Evolutionary conservation across 2,888 invertebrate species (phyloP), one percentile per base, ranked within the genome.

Genomic region (Parapristionchus giblindavisi): DNA sequence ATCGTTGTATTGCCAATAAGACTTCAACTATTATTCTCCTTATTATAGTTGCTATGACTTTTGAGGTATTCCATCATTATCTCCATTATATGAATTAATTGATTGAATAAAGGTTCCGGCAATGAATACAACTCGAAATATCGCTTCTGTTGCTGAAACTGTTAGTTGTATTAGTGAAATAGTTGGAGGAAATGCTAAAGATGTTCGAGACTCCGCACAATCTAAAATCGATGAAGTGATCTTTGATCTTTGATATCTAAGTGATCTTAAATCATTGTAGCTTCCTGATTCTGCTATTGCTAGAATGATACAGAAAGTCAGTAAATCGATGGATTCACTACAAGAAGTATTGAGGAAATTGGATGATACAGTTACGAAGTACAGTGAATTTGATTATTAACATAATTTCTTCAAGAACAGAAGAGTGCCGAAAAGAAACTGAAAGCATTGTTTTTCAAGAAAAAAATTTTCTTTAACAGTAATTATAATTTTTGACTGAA

Each of bases 301-400:
- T 11, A 40, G 24, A 40, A 27, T 65, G 14, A 27, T 65, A 17
- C 65, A 48, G n/a, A n/a, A 27, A 8, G 48, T 65, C 17, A 21
- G 27, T 14, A 43, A 14, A 11, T 40, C 65, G 43, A 65, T 65
- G 65, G 36, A 17, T 21, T 65, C 65, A 21, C 21, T 65, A 48
- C 27, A 65, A 48, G 65, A 8, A 40, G 5, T 40, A 43, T 48
- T 65, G 43, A 40, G 65, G 65, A 40, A 43, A 14, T 29, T 65
- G 43, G 65, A 65, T 29, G 65, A 65, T 48, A 48, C 65, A 1
- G 65, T 65, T 17, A 65, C 65, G 3, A 65, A 65, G 65, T 65
- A 24, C 36, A 40, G 24, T 6, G 1, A 61, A 3, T n/a, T n/a
- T n/a, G n/a, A n/a, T n/a, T n/a, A n/a, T n/a, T n/a, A n/a, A n/a